A percentile compares a stretch with the other conserved stretches of the same genome.
These are phyloP conservation scores for Coccyzus lansbergi DNA, from an alignment of 2,797 vertebrate genomes.

Conservation along the genomic window DNA sequence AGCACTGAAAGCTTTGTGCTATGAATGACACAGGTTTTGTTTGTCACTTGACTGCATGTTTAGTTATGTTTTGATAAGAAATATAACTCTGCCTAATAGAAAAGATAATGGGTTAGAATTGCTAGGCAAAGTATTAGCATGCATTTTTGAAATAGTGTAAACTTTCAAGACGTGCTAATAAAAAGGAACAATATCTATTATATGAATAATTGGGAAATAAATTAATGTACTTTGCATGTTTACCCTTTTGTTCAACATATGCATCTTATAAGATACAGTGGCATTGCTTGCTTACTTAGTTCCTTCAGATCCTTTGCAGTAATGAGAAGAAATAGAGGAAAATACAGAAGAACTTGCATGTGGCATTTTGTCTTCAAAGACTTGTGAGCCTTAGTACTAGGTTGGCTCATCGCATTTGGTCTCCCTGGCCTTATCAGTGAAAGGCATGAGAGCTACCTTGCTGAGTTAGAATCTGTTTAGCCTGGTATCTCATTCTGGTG, in stretches of 20 bases:
- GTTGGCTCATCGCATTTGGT: background rate
- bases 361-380: background rate
- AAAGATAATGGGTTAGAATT: background rate
- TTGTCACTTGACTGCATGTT: background rate
- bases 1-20: background rate
- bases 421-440: background rate
- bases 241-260: background rate
- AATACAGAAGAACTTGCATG: background rate
- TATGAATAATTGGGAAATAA: background rate
- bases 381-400: background rate
- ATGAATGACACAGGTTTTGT: background rate
- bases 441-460: background rate
- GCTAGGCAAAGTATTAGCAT: background rate
- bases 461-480: background rate
- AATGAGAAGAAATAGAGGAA: background rate
- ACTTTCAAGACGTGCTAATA: background rate
- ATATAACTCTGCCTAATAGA: background rate
- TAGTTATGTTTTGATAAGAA: constrained; percentile 6
- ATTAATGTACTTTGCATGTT: background rate
- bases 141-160: background rate
- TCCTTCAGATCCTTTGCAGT: background rate
- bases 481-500: background rate
- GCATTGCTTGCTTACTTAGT: background rate
- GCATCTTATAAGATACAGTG: background rate
- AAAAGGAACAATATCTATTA: background rate